Evolutionary conservation across 1,140 invertebrate species (phyloP).

Genomic region (Hesperophylax magnus): DNA sequence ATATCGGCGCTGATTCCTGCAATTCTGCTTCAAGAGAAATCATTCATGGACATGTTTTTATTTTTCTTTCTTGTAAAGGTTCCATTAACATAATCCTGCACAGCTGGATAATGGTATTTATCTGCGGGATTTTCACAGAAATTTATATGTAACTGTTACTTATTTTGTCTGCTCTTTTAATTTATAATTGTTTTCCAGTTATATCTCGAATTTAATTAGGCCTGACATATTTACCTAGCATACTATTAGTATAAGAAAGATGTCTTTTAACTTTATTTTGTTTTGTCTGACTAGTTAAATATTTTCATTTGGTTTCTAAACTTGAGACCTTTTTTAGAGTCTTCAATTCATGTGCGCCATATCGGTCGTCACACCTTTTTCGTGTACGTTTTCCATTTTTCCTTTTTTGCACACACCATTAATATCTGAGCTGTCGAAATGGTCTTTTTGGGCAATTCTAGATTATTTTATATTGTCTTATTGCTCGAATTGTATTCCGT

Average conservation of each 20-base stretch:
- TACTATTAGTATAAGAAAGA: no score
- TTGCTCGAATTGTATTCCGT: conserved; percentile 2
- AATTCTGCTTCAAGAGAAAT: not conserved
- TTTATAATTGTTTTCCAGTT: no score
- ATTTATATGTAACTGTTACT: not conserved
- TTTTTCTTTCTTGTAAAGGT: not conserved
- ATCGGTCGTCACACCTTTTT: conserved; percentile 28
- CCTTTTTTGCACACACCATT: conserved; percentile 12
- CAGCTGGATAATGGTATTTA: not conserved
- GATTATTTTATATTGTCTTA: not conserved
- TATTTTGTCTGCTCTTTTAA: not conserved
- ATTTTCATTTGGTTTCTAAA: not conserved
- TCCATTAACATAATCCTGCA: not conserved
- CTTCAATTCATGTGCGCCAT: not conserved
- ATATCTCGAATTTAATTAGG: no score
- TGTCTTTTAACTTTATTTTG: no score
- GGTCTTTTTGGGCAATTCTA: conserved; percentile 15
- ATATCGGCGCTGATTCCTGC: not conserved
- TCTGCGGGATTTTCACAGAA: not conserved
- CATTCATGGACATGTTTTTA: not conserved
- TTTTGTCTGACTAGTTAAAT: no score
- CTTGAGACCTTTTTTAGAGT: not conserved
- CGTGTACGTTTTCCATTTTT: not conserved
- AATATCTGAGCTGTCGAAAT: not conserved
- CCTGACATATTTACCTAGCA: no score